Evolutionary conservation across 2,888 invertebrate genomes (phyloP), one percentile per base, ranked within the genome.

Genomic region (Idaea biselata): DNA sequence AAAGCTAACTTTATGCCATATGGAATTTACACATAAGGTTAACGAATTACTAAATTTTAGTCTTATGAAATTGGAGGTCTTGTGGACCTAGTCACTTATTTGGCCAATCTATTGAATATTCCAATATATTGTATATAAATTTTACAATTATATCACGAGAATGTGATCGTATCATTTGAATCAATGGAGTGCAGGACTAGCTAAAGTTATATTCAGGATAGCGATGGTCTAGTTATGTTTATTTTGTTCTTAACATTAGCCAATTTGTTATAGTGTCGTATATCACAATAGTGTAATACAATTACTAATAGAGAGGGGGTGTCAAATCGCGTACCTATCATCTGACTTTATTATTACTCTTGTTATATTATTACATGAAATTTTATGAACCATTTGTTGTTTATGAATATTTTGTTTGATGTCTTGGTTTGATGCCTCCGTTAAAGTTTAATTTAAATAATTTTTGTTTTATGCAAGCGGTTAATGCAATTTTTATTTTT

Each of bases 1-100:
- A 91, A 92, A 91, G 92, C 91, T 90, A 90, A 92, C 88, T 90
- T 89, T 91, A 92, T 91, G 92, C 92, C 92, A 92, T 92, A 91
- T 85, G 92, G 91, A 91, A 91, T 91, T 91, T 88, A 88, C 80
- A 91, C 91, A 90, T 91, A 91, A 91, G 91, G 88, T 90, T 91
- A 89, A 92, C 92, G 92, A 92, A 92, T 91, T 92, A 91, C 91
- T 92, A 91, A 92, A 92, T 88, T 25, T 90, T 91, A 91, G 91
- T 87, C 84, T 91, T 89, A 91, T 87, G 87, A 87, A 86, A 86
- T 18, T 83, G 80, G 84, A 79, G 92, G 91, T 91, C 91, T 84
- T 87, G 83, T 80, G 81, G 91, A 89, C 92, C 92, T 89, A 91
- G 92, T 91, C 92, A 91, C 89, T 89, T 87, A 83, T 91, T 91